These are phyloP conservation scores for Stegana nigrithorax DNA, from an alignment of 2,888 invertebrate species.

Conservation along the genomic window DNA sequence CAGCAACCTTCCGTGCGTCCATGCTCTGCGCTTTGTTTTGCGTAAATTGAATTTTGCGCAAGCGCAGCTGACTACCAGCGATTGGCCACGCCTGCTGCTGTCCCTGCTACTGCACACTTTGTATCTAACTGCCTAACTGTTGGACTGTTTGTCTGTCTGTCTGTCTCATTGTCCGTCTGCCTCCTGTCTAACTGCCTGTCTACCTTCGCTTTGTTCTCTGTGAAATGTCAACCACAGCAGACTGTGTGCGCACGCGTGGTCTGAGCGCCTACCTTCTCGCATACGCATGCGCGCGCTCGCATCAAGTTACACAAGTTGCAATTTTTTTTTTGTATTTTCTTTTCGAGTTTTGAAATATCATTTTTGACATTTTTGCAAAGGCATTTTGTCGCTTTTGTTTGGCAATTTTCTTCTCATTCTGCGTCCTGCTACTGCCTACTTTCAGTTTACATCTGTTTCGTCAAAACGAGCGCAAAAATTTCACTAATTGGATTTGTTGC, in stretches of 20 bases:
- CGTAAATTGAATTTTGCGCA: constrained; percentile 18
- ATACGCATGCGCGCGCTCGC: constrained; percentile 9
- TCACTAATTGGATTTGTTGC: constrained; percentile 15
- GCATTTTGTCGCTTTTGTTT: background rate
- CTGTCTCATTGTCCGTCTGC: too few relatives aligned
- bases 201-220: background rate
- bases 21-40: background rate
- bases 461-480: background rate
- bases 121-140: too few relatives aligned
- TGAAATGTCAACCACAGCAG: too few relatives aligned
- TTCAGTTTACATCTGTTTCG: constrained; percentile 8
- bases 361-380: background rate
- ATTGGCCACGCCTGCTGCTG: constrained; percentile 10
- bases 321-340: background rate
- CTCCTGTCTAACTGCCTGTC: background rate
- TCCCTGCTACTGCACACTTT: background rate
- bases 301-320: constrained; percentile 13
- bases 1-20: background rate
- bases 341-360: constrained; percentile 8
- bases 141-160: too few relatives aligned
- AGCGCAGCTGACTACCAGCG: background rate
- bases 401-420: background rate
- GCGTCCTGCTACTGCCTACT: too few relatives aligned
- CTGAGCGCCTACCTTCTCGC: too few relatives aligned
- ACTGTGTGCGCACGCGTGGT: too few relatives aligned